phyloP scores from a whole-genome alignment of 2,888 invertebrate genomes.

The Ceraclea dissimilis region DNA sequence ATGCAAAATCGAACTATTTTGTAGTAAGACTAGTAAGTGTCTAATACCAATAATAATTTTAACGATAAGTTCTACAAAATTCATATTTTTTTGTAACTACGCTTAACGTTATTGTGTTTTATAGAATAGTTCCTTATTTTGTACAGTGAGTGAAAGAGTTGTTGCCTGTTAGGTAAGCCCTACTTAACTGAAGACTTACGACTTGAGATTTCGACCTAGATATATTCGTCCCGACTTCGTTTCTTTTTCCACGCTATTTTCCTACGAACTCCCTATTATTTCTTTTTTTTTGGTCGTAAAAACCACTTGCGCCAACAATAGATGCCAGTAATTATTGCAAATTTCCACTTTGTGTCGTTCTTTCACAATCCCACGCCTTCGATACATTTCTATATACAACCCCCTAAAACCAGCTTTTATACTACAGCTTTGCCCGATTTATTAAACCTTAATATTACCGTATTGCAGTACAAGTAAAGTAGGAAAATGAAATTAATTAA shows the following conservation, averaged over 20 bases:
- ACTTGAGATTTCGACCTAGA: constrained; percentile 10
- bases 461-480: too few relatives aligned
- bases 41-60: too few relatives aligned
- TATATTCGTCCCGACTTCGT: constrained; percentile 10
- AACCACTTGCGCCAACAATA: constrained; percentile 21
- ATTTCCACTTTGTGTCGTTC: constrained; percentile 11
- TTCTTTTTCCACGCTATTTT: constrained; percentile 9
- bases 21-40: too few relatives aligned
- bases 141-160: not conserved
- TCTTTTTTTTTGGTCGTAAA: constrained; percentile 19
- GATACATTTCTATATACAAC: not conserved
- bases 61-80: too few relatives aligned
- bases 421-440: too few relatives aligned
- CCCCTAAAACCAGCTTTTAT: too few relatives aligned
- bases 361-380: not conserved
- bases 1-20: too few relatives aligned
- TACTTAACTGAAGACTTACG: constrained; percentile 2
- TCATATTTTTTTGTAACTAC: too few relatives aligned
- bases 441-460: too few relatives aligned
- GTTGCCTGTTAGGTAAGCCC: not conserved
- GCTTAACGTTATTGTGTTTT: too few relatives aligned
- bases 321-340: constrained; percentile 21
- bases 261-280: constrained; percentile 3
- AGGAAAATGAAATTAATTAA: too few relatives aligned
- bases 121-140: not conserved